Percentiles rank a stretch among this genome's conserved stretches.
Conservation (phyloP, 2,113 vertebrate species). For the Glareola pratincola region DNA sequence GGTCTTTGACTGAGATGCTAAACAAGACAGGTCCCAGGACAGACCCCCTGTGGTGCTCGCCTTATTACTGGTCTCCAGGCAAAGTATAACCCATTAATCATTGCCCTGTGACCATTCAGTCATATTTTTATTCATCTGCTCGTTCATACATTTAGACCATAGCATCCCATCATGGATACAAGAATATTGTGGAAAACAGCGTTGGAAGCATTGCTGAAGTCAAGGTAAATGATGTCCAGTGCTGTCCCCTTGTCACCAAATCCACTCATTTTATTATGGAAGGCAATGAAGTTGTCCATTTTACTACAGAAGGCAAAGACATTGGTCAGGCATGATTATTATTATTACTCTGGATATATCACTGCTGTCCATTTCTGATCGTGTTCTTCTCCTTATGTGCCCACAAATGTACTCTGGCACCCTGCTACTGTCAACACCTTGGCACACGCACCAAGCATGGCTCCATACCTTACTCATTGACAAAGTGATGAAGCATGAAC, state of each 20-base stretch:
- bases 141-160: background rate
- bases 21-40: background rate
- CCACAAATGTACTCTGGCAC: background rate
- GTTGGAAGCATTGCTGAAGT: background rate
- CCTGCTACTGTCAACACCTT: background rate
- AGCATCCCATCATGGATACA: background rate
- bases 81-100: background rate
- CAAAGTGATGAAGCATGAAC: background rate
- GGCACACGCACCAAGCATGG: background rate
- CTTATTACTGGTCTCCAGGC: background rate
- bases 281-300: background rate
- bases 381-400: background rate
- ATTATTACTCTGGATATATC: no score
- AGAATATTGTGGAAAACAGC: background rate
- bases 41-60: background rate
- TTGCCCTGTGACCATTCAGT: background rate
- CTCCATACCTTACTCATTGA: background rate
- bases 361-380: background rate
- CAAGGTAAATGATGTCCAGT: background rate
- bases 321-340: background rate
- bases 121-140: background rate
- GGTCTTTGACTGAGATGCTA: background rate
- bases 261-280: background rate
- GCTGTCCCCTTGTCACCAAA: background rate
- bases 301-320: background rate